Base-by-base conservation (phyloP, 2,113 vertebrate species). In the Rousettus leschenaultii region DNA sequence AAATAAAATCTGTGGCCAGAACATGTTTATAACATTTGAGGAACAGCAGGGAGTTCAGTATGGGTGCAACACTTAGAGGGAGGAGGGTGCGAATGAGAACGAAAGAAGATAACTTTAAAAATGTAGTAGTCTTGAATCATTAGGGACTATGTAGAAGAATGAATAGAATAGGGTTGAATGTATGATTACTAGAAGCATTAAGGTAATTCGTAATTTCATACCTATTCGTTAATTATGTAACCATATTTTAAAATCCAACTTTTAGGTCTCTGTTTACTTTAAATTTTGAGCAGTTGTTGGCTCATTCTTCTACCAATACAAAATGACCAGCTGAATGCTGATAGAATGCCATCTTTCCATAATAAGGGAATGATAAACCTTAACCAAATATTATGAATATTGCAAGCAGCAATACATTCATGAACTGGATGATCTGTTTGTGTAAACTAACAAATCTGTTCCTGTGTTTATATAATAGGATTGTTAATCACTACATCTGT, bases 231-330 rank as follows among this genome's bases (percentile, higher is more conserved):
- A 94, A 68, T 91, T 95, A 83, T 57, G 11, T 93, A 89, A 95
- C 70, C 4, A 28, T 82, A 63, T 95, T 63, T 97, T 96, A 92
- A 96, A 95, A 90, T 91, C 48, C 70, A 89, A 66, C 18, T 89
- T 82, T 92, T 79, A 55, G 51, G 9, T 79, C 24, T 92, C 28
- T 79, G 43, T 35, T 70, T 93, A 57, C 57, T 90, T 96, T 65
- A 94, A 70, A 74, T 84, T 86, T 51, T 86, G 73, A 84, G 24
- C 87, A 51, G 33, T 74, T 84, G 33, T 86, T 95, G 30, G 18
- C 30, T 87, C 53, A 87, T 94, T 30, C 57, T 94, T 93, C 80
- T 95, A 30, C 40, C 33, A 83, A 1, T 66, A 75, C 12, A 86
- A 66, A 84, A 59, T 65, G 51, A 85, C 45, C 24, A 93, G 48